Evolutionary conservation across 2,113 vertebrate genomes (phyloP).

Genomic region (Tretioscincus oriximinensis): DNA sequence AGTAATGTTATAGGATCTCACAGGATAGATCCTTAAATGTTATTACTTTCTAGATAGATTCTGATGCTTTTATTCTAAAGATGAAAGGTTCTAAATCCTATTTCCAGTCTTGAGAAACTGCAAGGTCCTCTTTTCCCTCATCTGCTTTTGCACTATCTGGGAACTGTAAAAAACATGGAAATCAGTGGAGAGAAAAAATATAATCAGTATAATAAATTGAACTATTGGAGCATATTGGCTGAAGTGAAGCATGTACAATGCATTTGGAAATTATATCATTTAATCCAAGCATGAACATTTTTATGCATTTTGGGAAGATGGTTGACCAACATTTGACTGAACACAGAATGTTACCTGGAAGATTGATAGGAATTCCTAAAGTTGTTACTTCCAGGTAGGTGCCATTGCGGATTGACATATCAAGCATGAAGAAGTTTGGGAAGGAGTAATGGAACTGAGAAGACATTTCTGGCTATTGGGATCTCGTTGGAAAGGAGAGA

Average conservation of each 20-base stretch:
- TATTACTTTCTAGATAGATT: background rate
- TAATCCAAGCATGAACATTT: background rate
- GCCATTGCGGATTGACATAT: background rate
- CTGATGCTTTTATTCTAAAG: background rate
- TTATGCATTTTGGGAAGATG: background rate
- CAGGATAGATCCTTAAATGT: background rate
- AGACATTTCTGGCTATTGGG: too few relatives aligned
- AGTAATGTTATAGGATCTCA: background rate
- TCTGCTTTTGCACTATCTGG: background rate
- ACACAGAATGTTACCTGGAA: background rate
- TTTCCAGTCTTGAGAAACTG: background rate
- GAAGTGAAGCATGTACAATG: background rate
- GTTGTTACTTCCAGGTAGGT: background rate
- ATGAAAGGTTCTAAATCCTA: background rate
- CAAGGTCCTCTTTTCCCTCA: background rate
- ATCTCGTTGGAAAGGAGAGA: too few relatives aligned
- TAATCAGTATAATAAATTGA: background rate
- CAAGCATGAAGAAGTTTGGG: too few relatives aligned
- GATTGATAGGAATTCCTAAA: background rate
- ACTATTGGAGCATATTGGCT: constrained; percentile 4
- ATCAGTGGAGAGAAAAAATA: background rate
- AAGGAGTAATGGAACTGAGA: too few relatives aligned
- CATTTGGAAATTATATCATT: constrained; percentile 17
- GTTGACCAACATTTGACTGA: background rate
- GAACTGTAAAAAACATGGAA: background rate